Base-by-base conservation (phyloP, 2,797 vertebrate genomes). In the Anniella stebbinsi region DNA sequence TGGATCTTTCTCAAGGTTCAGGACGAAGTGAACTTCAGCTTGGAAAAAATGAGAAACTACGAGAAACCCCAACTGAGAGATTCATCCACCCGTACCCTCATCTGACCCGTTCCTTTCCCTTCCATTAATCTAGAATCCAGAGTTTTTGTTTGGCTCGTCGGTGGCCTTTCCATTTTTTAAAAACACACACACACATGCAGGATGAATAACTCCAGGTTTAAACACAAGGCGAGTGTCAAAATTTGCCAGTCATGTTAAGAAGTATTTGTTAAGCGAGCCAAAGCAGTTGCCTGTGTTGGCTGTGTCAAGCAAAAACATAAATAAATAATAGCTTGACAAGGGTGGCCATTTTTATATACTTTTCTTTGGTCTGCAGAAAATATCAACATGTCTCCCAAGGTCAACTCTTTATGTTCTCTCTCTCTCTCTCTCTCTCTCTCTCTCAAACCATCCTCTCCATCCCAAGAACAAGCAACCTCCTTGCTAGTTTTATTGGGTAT, bases 141-240 rank as follows among this genome's bases (percentile, higher is more conserved):
- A 83, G 93, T 90, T 93, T 96, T 96, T 96, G 93, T 93, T 95
- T 94, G 94, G 95, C 93, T 90, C 92, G 91, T 95, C 95, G 95
- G 57, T 18, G 18, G 96, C 96, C 94, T 91, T 87, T 91, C 90
- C 93, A 84, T 96, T 96, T 95, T 96, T 54, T 97, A 93, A 91
- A 60, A 4, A 17, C 28, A 48, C 2, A 12, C 95, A 95, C 91
- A n/a, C 7, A n/a, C 25, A 80, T 15, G 6, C 95, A 95, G 88
- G 86, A 95, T 97, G 96, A 97, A 95, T 97, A 96, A 97, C 93
- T 95, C 94, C 63, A 80, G 91, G 94, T 94, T 96, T 93, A 90
- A 28, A 18, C 91, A 72, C 3, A 73, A 93, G 86, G 88, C 36
- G 86, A 66, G 82, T n/a, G 94, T 94, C 89, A 25, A 88, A 94